A percentile compares a stretch with the other conserved stretches of the same genome.
phyloP scores from a whole-genome alignment of 2,888 invertebrate species.

The Eupeodes latifasciatus region DNA sequence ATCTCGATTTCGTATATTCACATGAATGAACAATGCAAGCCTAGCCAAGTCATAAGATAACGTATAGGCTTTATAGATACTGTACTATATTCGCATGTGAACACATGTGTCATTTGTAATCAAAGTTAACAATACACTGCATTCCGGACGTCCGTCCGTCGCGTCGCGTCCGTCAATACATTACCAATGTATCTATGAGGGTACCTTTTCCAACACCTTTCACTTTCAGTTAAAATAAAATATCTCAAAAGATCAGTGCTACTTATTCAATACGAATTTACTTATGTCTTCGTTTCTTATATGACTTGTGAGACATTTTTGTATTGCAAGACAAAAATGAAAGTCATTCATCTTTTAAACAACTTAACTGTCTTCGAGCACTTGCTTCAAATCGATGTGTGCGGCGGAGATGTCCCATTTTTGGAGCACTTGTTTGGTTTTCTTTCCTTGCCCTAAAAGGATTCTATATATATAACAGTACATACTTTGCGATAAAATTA shows the following conservation, averaged over 20 bases:
- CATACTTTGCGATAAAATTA: background rate
- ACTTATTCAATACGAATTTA: conserved; percentile 20
- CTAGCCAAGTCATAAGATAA: background rate
- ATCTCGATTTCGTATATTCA: background rate
- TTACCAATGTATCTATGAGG: background rate
- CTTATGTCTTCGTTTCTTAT: conserved; percentile 21
- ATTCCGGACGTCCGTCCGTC: conserved; percentile 18
- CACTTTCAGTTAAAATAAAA: conserved; percentile 15
- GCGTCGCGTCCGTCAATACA: background rate
- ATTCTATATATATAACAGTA: background rate
- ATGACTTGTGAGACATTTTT: background rate
- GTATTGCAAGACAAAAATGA: background rate
- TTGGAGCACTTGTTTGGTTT: conserved; percentile 1
- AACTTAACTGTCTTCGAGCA: background rate
- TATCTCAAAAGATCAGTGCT: conserved; percentile 15
- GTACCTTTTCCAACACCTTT: conserved; percentile 15
- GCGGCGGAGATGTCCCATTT: background rate
- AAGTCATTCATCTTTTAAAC: conserved; percentile 6
- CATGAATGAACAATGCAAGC: conserved; percentile 7
- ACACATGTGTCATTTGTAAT: background rate
- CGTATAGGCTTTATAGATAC: background rate
- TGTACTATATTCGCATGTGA: background rate
- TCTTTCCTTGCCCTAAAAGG: background rate
- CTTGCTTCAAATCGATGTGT: background rate
- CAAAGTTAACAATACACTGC: background rate